A percentile compares a stretch with the other conserved stretches of the same genome.
Evolutionary conservation across 2,888 invertebrate species (phyloP).

Genomic region (Lasioglossum calceatum): DNA sequence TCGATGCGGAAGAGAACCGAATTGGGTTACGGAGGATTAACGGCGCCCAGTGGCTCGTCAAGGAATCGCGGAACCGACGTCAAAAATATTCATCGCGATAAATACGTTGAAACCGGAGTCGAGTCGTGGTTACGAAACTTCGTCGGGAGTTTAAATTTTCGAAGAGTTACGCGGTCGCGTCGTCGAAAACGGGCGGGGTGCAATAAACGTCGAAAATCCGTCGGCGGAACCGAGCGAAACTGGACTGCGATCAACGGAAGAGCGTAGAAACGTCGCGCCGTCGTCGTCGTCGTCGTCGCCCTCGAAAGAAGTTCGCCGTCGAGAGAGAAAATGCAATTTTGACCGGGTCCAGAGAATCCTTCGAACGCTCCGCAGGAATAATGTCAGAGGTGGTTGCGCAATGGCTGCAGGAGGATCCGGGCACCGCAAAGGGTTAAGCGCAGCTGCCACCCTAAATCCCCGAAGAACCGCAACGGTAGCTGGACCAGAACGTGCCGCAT

Average conservation of each 20-base stretch:
- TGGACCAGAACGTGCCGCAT: slow-evolving; percentile 45
- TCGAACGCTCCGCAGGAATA: slow-evolving; percentile 1
- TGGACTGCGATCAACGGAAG: not conserved
- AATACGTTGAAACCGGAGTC: not conserved
- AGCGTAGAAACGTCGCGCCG: not conserved
- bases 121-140: slow-evolving; percentile 15
- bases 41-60: slow-evolving; percentile 11
- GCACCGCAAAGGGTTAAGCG: slow-evolving; percentile 48
- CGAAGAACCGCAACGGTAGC: slow-evolving; percentile 45
- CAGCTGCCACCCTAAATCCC: slow-evolving; percentile 47
- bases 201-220: slow-evolving; percentile 7
- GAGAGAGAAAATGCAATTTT: slow-evolving; percentile 13
- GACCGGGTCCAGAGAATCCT: not conserved
- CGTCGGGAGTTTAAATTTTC: slow-evolving; percentile 6
- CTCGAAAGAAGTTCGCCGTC: slow-evolving; percentile 3
- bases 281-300: not conserved
- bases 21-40: slow-evolving; percentile 34
- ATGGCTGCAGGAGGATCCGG: slow-evolving; percentile 9
- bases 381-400: slow-evolving; percentile 42
- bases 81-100: not conserved
- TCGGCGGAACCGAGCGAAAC: not conserved
- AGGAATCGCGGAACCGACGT: slow-evolving; percentile 2
- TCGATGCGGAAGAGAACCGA: not conserved
- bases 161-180: not conserved
- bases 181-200: not conserved